Conservation (phyloP, 2,797 vertebrate species). For the Aulostomus chinensis region DNA sequence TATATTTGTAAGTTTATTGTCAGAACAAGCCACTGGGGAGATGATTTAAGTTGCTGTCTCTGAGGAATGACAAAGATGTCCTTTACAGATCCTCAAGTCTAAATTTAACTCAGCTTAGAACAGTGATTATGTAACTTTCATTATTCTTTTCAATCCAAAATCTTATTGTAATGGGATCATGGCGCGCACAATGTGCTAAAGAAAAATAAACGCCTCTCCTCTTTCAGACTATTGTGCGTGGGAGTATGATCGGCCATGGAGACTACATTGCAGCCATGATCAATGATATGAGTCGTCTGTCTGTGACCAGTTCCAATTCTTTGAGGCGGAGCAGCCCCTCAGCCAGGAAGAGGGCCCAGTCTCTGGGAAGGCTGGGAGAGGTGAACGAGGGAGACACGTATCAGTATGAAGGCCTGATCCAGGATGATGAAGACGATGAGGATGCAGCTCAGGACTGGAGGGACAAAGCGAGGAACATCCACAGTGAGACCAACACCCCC, state of each 20-base stretch:
- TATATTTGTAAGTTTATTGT: slow-evolving; percentile 46
- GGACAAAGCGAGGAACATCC: slow-evolving; percentile 83
- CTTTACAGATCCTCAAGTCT: slow-evolving; percentile 59
- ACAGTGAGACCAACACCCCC: slow-evolving; percentile 86
- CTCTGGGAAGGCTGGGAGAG: slow-evolving; percentile 90
- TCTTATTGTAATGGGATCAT: slow-evolving; percentile 41
- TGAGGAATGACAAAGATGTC: slow-evolving; percentile 63
- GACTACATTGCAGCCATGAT: slow-evolving; percentile 95
- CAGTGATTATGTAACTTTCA: slow-evolving; percentile 54
- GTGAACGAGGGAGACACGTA: slow-evolving; percentile 88
- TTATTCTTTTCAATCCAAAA: slow-evolving; percentile 50
- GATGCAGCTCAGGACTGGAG: slow-evolving; percentile 83
- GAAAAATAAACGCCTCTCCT: slow-evolving; percentile 43
- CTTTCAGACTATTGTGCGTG: slow-evolving; percentile 92
- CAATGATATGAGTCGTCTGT: slow-evolving; percentile 94
- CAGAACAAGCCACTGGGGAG: slow-evolving; percentile 33
- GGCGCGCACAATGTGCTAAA: slow-evolving; percentile 34
- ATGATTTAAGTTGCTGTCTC: slow-evolving; percentile 41
- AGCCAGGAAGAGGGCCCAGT: slow-evolving; percentile 90
- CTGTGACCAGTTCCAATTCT: slow-evolving; percentile 97
- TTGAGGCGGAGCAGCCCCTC: slow-evolving; percentile 90
- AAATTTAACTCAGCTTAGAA: slow-evolving; percentile 69
- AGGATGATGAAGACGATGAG: slow-evolving; percentile 78
- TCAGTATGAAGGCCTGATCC: slow-evolving; percentile 87
- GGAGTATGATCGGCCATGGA: slow-evolving; percentile 90